phyloP scores from a whole-genome alignment of 2,113 vertebrate species.

The Manacus vitellinus region DNA sequence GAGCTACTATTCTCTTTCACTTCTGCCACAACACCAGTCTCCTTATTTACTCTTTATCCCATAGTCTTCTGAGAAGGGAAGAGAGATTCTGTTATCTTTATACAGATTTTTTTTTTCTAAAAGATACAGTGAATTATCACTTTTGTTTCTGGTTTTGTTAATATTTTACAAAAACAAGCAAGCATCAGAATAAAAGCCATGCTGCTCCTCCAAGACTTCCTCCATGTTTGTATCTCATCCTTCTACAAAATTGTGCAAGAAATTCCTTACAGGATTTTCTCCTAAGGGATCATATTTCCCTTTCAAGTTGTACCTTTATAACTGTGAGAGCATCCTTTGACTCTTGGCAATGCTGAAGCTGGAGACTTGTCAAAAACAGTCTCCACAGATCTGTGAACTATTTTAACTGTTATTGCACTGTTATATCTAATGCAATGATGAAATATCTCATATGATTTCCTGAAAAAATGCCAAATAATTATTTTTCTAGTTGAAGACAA shows the following conservation, averaged over 20 bases:
- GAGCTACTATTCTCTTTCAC: neutral
- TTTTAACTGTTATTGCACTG: neutral
- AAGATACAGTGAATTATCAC: neutral
- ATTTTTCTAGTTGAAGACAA: neutral
- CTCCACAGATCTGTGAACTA: neutral
- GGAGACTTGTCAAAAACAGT: neutral
- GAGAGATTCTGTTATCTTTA: neutral
- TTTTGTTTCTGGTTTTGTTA: neutral
- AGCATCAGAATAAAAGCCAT: neutral
- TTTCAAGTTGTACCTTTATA: neutral
- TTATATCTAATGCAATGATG: neutral
- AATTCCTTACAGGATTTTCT: neutral
- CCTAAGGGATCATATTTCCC: neutral
- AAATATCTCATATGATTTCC: neutral
- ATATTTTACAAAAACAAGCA: neutral
- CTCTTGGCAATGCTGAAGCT: neutral
- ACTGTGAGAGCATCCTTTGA: neutral
- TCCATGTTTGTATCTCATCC: rapidly evolving
- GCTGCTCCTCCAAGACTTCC: neutral
- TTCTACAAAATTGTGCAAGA: neutral
- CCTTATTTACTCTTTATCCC: neutral
- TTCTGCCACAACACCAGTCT: neutral
- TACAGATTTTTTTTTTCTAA: neutral
- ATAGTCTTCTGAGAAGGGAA: neutral
- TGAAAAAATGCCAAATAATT: neutral